These are phyloP conservation scores for Typhlichthys subterraneus DNA, from an alignment of 2,797 vertebrate genomes.

Conservation along the genomic window DNA sequence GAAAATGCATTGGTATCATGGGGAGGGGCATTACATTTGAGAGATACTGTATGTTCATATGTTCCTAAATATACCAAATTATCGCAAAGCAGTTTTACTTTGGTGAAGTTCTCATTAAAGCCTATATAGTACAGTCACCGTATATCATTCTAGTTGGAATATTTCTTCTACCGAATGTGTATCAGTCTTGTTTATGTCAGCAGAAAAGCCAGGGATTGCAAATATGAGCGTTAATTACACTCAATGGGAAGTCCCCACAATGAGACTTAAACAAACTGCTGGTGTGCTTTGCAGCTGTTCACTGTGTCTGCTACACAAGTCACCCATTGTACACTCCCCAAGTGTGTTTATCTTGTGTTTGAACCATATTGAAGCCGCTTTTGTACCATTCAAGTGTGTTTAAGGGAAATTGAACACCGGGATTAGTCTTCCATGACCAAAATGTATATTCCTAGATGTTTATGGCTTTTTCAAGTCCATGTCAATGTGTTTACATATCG, in stretches of 20 bases:
- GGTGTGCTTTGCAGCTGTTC: constrained; percentile 64
- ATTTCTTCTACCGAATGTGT: constrained; percentile 19
- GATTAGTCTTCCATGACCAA: neutral
- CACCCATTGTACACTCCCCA: constrained; percentile 44
- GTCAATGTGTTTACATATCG: constrained; percentile 31
- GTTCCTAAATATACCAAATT: no score
- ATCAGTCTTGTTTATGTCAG: constrained; percentile 50
- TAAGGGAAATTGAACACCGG: constrained; percentile 4
- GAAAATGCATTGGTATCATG: neutral
- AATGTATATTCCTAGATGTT: neutral
- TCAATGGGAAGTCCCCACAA: constrained; percentile 63
- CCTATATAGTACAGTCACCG: constrained; percentile 7
- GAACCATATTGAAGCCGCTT: constrained; percentile 38
- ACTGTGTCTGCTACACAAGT: constrained; percentile 55
- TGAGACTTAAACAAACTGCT: constrained; percentile 56
- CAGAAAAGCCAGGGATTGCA: constrained; percentile 46
- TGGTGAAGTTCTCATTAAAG: no score
- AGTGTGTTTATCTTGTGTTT: constrained; percentile 65
- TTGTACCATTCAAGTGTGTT: constrained; percentile 26
- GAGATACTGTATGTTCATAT: no score
- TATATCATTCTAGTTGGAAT: constrained; percentile 31
- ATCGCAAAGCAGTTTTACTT: no score
- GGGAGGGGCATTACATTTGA: constrained; percentile 11
- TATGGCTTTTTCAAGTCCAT: constrained; percentile 19
- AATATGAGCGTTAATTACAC: constrained; percentile 58